Percentiles rank a stretch among this genome's conserved stretches.
phyloP scores from a whole-genome alignment of 2,888 invertebrate species.

The Polylopha cassiicola region DNA sequence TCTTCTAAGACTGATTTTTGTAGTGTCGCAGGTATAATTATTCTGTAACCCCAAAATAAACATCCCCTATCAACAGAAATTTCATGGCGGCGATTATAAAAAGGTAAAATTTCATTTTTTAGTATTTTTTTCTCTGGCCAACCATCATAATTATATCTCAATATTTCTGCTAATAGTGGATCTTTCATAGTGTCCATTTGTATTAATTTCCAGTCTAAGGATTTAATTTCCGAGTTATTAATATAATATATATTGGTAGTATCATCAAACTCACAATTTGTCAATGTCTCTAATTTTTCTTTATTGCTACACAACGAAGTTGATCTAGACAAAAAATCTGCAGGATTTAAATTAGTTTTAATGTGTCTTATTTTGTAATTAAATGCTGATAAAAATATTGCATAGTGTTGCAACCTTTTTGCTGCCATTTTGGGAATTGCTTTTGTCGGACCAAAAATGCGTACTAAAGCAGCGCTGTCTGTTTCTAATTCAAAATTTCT shows the following conservation, averaged over 20 bases:
- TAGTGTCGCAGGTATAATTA: no score
- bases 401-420: conserved; percentile 13
- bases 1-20: no score
- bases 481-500: conserved; percentile 4
- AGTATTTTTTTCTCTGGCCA: conserved; percentile 1
- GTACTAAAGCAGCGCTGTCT: background rate
- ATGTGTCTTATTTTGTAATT: conserved; percentile 7
- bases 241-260: background rate
- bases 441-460: conserved; percentile 9
- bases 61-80: conserved; percentile 2
- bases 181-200: background rate
- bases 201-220: background rate
- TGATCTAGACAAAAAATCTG: background rate
- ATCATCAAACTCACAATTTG: background rate
- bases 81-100: background rate
- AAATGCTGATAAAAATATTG: conserved; percentile 17
- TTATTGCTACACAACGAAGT: background rate
- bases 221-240: background rate
- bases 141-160: background rate
- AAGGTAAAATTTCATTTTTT: conserved; percentile 1
- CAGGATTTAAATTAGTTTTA: conserved; percentile 2
- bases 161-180: background rate
- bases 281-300: background rate
- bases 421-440: conserved; percentile 17
- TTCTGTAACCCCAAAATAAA: no score